Evolutionary conservation across 2,888 invertebrate genomes (phyloP), one percentile per base, ranked within the genome.

Genomic region (Meteorus cinctellus): DNA sequence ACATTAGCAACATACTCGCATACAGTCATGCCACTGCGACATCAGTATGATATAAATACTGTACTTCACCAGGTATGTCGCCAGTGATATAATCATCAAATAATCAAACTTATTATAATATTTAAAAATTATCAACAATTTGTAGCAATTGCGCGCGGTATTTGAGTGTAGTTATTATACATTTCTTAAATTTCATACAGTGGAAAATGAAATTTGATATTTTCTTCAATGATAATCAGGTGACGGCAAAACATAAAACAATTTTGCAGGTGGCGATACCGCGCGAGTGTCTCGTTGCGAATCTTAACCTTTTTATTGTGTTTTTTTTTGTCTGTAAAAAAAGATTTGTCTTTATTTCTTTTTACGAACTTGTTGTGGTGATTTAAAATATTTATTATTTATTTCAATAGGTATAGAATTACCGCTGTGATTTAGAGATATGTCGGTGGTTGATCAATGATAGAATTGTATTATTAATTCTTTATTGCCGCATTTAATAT

Each of bases 61-160:
- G 19, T 41, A 36, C 24, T 65, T 12, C 65, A 65, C 41, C 65
- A 65, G 65, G 65, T 65, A 65, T 34, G 65, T 65, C 19, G 27
- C 29, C 62, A 29, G 62, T 62, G 62, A 62, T 62, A 62, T 62
- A 62, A 62, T 29, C 27, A 2, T 2, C 5, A 4, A 8, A 60
- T 31, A 29, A 62, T 8, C 19, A 3, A 55, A 10, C 6, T n/a
- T 55, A 8, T n/a, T 6, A 55, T 41, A n/a, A n/a, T 5, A 19
- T n/a, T 55, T 8, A 19, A 55, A 8, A 8, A 62, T 62, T 31
- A 4, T 14, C 14, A 3, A 62, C 14, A 27, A 29, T 62, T 62
- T 29, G 62, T 62, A 16, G 8, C 4, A 62, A 31, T 31, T 29
- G 31, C 4, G 31, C 27, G 16, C 27, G 27, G 0, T 27, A 14